phyloP scores from a whole-genome alignment of 2,113 vertebrate species.

The Talpa occidentalis region DNA sequence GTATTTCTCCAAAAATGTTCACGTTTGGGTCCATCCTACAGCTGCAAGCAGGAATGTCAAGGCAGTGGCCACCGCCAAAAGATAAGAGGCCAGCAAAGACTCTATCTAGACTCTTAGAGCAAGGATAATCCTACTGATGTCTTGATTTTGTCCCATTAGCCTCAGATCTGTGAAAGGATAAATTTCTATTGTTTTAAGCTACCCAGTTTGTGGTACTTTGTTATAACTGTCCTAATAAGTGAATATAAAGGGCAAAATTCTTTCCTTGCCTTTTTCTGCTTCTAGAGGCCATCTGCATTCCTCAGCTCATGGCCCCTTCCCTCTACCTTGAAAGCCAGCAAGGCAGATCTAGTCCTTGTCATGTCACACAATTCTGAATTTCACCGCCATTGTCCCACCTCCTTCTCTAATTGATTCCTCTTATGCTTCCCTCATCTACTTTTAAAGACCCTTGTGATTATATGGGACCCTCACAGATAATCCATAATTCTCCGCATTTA shows the following conservation, averaged over 20 bases:
- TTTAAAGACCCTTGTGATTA: background rate
- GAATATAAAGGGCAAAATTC: background rate
- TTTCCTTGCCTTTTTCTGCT: background rate
- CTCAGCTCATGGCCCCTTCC: no score
- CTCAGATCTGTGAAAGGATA: background rate
- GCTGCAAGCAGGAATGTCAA: background rate
- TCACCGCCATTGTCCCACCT: background rate
- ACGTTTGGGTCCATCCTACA: no score
- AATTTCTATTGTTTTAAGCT: background rate
- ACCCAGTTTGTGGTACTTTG: background rate
- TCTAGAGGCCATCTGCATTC: background rate
- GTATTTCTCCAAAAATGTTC: no score
- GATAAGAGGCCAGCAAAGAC: background rate
- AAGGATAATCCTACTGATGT: fast-evolving
- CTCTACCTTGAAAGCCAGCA: background rate
- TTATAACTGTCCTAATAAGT: background rate
- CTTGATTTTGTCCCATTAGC: background rate
- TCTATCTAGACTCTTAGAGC: background rate
- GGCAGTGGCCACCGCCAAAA: background rate
- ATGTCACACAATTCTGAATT: background rate
- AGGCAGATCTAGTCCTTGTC: background rate
- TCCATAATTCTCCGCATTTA: background rate
- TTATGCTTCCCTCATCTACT: background rate
- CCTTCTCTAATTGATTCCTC: background rate
- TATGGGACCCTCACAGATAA: background rate